A percentile compares a stretch with the other conserved stretches of the same genome.
Conservation (phyloP, 2,797 vertebrate genomes). For the Pampus argenteus region DNA sequence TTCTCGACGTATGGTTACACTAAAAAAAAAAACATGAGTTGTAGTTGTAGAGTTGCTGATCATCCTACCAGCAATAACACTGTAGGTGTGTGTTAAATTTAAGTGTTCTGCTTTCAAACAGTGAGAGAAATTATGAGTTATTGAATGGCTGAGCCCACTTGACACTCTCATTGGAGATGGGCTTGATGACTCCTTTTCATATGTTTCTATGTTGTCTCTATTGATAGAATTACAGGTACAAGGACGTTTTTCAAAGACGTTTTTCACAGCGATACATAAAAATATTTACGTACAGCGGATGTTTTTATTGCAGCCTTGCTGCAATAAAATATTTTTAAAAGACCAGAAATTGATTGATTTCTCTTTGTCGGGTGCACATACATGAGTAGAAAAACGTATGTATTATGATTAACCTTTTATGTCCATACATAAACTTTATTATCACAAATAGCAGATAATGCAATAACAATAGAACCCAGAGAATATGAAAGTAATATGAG, state of each 20-base stretch:
- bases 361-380: not conserved
- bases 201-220: not conserved
- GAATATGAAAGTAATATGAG: not conserved
- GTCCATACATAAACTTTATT: not conserved
- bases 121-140: conserved; percentile 26
- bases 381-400: not conserved
- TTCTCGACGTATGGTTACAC: too few species aligned
- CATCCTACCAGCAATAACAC: not conserved
- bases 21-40: too few species aligned
- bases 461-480: not conserved
- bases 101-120: conserved; percentile 28
- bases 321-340: not conserved
- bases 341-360: not conserved
- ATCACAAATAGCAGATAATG: not conserved
- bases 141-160: conserved; percentile 18
- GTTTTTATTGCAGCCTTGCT: not conserved
- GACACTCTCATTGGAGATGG: conserved; percentile 20
- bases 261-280: not conserved
- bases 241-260: not conserved
- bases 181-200: not conserved
- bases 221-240: not conserved
- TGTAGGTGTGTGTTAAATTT: not conserved
- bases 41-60: not conserved
- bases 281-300: not conserved
- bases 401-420: not conserved